Conservation (phyloP, 2,113 vertebrate genomes). For the Saimiri boliviensis region DNA sequence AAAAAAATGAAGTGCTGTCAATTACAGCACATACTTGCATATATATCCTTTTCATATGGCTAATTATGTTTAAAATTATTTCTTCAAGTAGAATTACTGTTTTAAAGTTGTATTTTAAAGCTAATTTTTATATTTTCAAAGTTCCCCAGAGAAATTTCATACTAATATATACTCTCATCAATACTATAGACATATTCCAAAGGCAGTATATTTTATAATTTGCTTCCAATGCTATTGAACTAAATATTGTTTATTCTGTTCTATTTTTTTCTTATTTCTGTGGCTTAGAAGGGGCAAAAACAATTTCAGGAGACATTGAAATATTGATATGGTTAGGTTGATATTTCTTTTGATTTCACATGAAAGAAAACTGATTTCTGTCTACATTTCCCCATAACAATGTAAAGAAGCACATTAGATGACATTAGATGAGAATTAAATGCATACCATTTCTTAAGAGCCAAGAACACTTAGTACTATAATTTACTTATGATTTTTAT, state of each 20-base stretch:
- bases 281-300: neutral
- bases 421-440: neutral
- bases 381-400: neutral
- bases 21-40: neutral
- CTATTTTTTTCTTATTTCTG: conserved; percentile 19
- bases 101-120: neutral
- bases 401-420: neutral
- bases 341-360: neutral
- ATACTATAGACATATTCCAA: neutral
- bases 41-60: neutral
- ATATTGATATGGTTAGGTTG: neutral
- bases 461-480: neutral
- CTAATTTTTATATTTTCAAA: neutral
- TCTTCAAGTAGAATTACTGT: neutral
- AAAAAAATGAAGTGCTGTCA: too few relatives aligned
- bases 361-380: conserved; percentile 48
- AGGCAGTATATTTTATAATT: neutral
- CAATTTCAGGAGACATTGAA: neutral
- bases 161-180: neutral
- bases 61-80: conserved; percentile 32
- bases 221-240: neutral
- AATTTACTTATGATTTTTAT: neutral
- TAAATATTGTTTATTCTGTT: neutral
- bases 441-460: neutral
- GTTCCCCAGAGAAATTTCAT: neutral